A percentile compares a stretch with the other conserved stretches of the same genome.
Evolutionary conservation across 2,888 invertebrate species (phyloP).

Genomic region (Apodemia mormo): DNA sequence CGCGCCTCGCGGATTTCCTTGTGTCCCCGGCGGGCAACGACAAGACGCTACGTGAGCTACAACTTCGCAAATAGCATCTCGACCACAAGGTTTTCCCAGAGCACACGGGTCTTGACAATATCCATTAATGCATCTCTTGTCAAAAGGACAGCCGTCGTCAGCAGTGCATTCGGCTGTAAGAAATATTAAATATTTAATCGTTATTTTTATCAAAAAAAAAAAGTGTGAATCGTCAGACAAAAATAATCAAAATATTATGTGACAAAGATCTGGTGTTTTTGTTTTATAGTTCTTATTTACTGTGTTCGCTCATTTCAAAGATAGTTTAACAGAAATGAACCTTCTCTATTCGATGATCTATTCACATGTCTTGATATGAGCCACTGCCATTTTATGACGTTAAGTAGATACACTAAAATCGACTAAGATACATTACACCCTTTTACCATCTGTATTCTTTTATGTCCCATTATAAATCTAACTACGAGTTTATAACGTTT

Average conservation of each 20-base stretch:
- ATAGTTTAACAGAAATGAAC: too few relatives aligned
- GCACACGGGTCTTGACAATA: conserved; percentile 91
- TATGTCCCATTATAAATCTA: too few relatives aligned
- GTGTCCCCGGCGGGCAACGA: conserved; percentile 91
- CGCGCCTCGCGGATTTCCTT: conserved; percentile 90
- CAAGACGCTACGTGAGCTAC: conserved; percentile 90
- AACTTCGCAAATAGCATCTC: conserved; percentile 88
- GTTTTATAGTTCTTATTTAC: background rate
- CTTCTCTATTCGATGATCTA: too few relatives aligned
- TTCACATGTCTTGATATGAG: too few relatives aligned
- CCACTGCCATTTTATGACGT: too few relatives aligned
- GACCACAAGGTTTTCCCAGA: conserved; percentile 87
- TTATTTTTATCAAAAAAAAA: background rate
- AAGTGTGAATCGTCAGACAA: background rate
- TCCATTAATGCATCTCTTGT: conserved; percentile 89
- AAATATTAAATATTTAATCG: conserved; percentile 23
- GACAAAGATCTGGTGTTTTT: background rate
- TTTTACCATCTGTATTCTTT: too few relatives aligned
- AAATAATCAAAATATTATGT: background rate
- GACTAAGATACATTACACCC: too few relatives aligned
- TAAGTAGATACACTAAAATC: too few relatives aligned
- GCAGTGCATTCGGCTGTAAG: conserved; percentile 89
- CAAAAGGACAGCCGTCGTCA: conserved; percentile 91
- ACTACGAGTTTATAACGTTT: too few relatives aligned
- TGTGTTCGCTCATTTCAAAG: too few relatives aligned